Evolutionary conservation across 2,797 vertebrate species (phyloP).

Genomic region (Rachycentron canadum): DNA sequence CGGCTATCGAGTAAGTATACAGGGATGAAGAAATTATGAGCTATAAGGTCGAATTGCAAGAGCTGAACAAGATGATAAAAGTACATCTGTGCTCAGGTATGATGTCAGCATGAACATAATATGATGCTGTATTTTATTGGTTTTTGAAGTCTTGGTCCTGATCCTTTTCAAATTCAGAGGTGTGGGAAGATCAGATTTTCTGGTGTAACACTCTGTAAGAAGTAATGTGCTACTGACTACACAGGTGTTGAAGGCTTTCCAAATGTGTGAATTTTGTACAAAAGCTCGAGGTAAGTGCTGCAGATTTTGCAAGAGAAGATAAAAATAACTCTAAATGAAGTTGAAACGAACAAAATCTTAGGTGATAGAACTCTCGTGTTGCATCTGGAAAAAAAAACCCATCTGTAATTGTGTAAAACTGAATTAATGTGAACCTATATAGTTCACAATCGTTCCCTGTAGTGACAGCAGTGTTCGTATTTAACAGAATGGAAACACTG

Average conservation of each 20-base stretch:
- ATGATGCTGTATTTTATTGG: conserved; percentile 27
- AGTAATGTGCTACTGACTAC: conserved; percentile 17
- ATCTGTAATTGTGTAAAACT: conserved; percentile 28
- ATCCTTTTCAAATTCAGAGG: conserved; percentile 42
- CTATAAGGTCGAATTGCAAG: background rate
- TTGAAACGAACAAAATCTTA: too few relatives aligned
- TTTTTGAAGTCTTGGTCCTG: conserved; percentile 56
- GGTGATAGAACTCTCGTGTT: background rate
- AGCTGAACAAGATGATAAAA: conserved; percentile 23
- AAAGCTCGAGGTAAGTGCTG: conserved; percentile 12
- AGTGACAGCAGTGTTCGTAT: conserved; percentile 53
- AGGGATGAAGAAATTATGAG: conserved; percentile 17
- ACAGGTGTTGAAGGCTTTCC: background rate
- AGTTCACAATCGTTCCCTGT: conserved; percentile 31
- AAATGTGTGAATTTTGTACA: conserved; percentile 5
- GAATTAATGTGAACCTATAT: conserved; percentile 43
- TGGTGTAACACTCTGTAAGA: conserved; percentile 37
- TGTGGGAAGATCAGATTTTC: conserved; percentile 25
- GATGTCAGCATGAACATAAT: conserved; percentile 45
- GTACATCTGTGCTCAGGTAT: conserved; percentile 1
- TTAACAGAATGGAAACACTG: conserved; percentile 55
- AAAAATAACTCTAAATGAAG: conserved; percentile 4
- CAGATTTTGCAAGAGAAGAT: background rate
- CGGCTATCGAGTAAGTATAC: conserved; percentile 6
- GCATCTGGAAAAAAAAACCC: conserved; percentile 27